Evolutionary conservation across 2,113 vertebrate genomes (phyloP).

Genomic region (Ptyas mucosa): DNA sequence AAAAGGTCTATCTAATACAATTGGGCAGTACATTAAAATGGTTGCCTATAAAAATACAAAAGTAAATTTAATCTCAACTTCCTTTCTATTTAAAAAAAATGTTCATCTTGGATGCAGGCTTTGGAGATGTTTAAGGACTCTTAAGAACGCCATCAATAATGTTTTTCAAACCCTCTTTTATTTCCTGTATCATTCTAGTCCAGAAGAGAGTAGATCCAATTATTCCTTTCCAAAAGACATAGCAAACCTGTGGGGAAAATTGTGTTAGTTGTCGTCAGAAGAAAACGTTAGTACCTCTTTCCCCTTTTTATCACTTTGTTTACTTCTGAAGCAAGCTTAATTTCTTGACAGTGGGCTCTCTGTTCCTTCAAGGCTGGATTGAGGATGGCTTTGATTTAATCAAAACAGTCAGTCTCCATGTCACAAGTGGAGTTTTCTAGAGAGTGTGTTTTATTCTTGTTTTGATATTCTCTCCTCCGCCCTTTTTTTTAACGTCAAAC

Average conservation of each 20-base stretch:
- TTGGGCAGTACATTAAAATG: not conserved
- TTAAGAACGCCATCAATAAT: not conserved
- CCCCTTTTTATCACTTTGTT: not conserved
- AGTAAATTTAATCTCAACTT: not conserved
- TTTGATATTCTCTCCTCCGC: conserved; percentile 54
- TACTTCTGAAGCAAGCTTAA: conserved; percentile 54
- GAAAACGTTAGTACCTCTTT: conserved; percentile 45
- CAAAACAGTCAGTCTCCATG: conserved; percentile 38
- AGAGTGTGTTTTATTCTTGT: conserved; percentile 57
- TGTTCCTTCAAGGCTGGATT: conserved; percentile 49
- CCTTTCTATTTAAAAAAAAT: not conserved
- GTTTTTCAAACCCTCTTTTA: not conserved
- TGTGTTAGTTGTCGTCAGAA: conserved; percentile 36
- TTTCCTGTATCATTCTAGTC: conserved; percentile 18
- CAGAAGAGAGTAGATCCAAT: not conserved
- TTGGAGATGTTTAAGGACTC: not conserved
- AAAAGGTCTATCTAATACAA: not conserved
- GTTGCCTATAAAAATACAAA: not conserved
- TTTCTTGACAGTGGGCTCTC: conserved; percentile 57
- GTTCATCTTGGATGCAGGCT: not conserved
- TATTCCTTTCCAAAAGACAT: conserved; percentile 1
- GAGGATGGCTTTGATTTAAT: conserved; percentile 60
- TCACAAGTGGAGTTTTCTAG: conserved; percentile 60
- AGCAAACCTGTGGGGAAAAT: conserved; percentile 36
- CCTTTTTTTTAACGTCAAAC: conserved; percentile 34